Conservation (phyloP, 2,888 invertebrate genomes). For the Ferrisia virgata region DNA sequence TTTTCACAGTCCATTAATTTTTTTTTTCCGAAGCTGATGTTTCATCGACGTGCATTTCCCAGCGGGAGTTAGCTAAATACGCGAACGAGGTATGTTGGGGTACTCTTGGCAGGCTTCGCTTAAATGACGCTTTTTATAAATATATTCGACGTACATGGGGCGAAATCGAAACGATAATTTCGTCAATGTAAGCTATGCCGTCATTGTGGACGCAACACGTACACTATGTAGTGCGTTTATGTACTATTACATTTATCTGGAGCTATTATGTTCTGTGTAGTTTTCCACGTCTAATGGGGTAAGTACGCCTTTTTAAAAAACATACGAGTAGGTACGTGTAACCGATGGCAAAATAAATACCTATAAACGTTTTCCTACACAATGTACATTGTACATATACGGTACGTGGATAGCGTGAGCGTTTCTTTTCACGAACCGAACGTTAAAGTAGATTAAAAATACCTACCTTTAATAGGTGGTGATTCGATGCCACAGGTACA, state of each 20-base stretch:
- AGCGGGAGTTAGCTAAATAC: neutral
- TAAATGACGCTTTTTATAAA: neutral
- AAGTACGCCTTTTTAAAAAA: too few relatives aligned
- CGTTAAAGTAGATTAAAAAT: too few relatives aligned
- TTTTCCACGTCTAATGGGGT: too few relatives aligned
- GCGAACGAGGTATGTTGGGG: neutral
- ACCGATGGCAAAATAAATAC: too few relatives aligned
- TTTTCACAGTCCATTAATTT: conserved; percentile 4
- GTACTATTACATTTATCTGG: neutral
- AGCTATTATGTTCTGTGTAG: neutral
- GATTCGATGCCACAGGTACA: too few relatives aligned
- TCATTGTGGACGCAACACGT: neutral
- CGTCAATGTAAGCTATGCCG: neutral
- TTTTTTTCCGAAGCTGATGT: neutral
- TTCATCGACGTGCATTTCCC: neutral
- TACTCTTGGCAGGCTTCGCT: neutral
- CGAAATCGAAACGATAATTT: neutral
- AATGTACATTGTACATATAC: too few relatives aligned
- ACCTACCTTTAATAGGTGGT: too few relatives aligned
- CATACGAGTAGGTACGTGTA: too few relatives aligned
- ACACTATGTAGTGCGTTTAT: neutral
- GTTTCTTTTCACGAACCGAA: neutral
- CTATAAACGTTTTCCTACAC: too few relatives aligned
- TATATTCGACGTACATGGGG: neutral
- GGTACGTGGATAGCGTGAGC: too few relatives aligned